A percentile compares a stretch with the other conserved stretches of the same genome.
Evolutionary conservation across 1,140 invertebrate species (phyloP).

Genomic region (Venturia canescens): DNA sequence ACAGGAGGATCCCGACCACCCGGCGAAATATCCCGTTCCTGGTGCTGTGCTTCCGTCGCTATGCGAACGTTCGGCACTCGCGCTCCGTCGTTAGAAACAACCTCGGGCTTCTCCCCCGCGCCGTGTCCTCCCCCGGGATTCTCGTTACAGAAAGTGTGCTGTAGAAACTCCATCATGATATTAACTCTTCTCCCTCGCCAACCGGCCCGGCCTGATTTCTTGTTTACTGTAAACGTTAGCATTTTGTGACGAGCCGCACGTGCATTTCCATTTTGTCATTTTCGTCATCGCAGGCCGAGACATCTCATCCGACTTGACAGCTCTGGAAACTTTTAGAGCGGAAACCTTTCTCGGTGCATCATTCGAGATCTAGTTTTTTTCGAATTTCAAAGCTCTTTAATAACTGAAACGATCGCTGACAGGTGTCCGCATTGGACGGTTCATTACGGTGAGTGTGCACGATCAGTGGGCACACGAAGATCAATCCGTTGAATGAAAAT

Average conservation of each 20-base stretch:
- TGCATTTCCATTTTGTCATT: background rate
- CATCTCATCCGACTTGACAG: too few species aligned
- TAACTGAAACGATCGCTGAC: too few species aligned
- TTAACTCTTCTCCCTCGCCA: background rate
- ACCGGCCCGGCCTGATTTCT: background rate
- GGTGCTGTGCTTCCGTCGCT: conserved; percentile 38
- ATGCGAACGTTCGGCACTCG: conserved; percentile 20
- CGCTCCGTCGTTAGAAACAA: conserved; percentile 34
- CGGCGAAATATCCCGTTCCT: conserved; percentile 59
- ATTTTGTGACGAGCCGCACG: background rate
- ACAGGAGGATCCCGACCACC: conserved; percentile 58
- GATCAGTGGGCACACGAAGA: too few species aligned
- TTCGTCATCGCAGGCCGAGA: background rate
- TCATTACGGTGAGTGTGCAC: too few species aligned
- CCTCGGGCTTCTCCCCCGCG: background rate
- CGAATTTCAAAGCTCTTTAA: too few species aligned
- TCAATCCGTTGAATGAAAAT: too few species aligned
- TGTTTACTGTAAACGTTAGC: background rate
- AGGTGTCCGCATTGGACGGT: too few species aligned
- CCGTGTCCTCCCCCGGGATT: conserved; percentile 11
- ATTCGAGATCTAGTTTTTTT: too few species aligned
- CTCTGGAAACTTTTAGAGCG: too few species aligned
- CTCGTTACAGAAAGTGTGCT: conserved; percentile 25
- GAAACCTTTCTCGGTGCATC: too few species aligned
- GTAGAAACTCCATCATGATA: conserved; percentile 4